These are phyloP conservation scores for Corythornis cristatus DNA, from an alignment of 2,113 vertebrate species.

Conservation along the genomic window DNA sequence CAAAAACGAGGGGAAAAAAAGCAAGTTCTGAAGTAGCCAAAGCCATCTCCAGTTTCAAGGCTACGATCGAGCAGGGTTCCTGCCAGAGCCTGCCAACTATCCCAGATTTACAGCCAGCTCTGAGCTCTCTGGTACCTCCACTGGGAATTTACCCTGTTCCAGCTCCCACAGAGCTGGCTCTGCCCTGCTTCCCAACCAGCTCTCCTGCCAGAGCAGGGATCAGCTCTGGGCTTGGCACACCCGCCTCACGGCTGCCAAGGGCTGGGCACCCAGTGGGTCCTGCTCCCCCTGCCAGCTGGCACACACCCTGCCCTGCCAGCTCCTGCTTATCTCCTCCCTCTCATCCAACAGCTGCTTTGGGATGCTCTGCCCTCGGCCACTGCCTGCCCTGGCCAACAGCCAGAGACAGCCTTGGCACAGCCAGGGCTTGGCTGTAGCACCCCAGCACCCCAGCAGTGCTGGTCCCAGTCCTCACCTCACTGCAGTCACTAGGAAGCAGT, in stretches of 20 bases:
- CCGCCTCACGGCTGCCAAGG: background rate
- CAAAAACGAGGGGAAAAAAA: background rate
- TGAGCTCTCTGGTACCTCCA: background rate
- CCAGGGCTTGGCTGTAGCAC: background rate
- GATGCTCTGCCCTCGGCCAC: background rate
- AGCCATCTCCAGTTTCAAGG: background rate
- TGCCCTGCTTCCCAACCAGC: background rate
- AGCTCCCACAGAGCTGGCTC: background rate
- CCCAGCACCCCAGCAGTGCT: accelerated
- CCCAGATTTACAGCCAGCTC: background rate
- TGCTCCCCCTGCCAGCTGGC: background rate
- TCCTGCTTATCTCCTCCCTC: background rate
- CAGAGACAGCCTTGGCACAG: background rate
- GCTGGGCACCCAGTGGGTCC: background rate
- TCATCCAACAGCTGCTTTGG: background rate
- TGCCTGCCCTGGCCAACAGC: background rate
- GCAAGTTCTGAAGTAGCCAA: background rate
- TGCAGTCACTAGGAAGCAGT: background rate
- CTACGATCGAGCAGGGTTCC: background rate
- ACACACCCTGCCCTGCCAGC: background rate
- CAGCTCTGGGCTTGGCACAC: background rate
- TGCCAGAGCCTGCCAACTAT: background rate
- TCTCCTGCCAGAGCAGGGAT: background rate
- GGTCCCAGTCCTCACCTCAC: background rate
- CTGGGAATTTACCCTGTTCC: background rate